Conservation (phyloP, 2,797 vertebrate genomes). For the Parotocinclus haroldoi region DNA sequence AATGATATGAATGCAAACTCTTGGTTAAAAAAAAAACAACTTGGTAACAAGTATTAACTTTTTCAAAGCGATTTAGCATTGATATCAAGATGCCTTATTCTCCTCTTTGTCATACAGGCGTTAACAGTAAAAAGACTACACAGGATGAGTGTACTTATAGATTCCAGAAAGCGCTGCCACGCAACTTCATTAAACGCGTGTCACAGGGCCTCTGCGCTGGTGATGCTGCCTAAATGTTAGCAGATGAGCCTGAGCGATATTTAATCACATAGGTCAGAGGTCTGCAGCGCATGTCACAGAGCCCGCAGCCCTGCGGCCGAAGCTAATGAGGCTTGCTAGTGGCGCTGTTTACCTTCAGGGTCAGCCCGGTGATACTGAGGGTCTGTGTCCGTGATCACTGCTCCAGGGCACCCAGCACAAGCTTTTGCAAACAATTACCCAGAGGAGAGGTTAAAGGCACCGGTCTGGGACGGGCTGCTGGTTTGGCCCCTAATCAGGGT, state of each 20-base stretch:
- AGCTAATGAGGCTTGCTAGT: slow-evolving; percentile 52
- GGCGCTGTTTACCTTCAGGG: slow-evolving; percentile 70
- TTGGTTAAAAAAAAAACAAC: no score
- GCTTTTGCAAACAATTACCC: slow-evolving; percentile 62
- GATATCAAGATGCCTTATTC: background rate
- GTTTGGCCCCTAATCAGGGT: slow-evolving; percentile 37
- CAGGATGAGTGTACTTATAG: slow-evolving; percentile 14
- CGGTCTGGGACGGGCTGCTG: slow-evolving; percentile 8
- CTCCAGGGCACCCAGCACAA: slow-evolving; percentile 51
- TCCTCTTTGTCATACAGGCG: background rate
- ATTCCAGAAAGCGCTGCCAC: slow-evolving; percentile 10
- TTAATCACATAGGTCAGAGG: slow-evolving; percentile 73
- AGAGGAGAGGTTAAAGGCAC: slow-evolving; percentile 45
- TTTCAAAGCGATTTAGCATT: no score
- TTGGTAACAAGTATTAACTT: no score
- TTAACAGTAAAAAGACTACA: background rate
- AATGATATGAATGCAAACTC: no score
- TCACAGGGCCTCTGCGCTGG: slow-evolving; percentile 27
- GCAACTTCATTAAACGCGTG: slow-evolving; percentile 25
- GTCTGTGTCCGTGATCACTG: slow-evolving; percentile 23
- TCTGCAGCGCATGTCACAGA: slow-evolving; percentile 61
- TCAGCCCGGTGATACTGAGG: slow-evolving; percentile 52
- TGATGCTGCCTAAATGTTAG: slow-evolving; percentile 79
- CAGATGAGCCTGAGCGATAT: slow-evolving; percentile 75
- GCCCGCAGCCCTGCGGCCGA: slow-evolving; percentile 56